Evolutionary conservation across 2,113 vertebrate genomes (phyloP).

Genomic region (Carassius auratus): DNA sequence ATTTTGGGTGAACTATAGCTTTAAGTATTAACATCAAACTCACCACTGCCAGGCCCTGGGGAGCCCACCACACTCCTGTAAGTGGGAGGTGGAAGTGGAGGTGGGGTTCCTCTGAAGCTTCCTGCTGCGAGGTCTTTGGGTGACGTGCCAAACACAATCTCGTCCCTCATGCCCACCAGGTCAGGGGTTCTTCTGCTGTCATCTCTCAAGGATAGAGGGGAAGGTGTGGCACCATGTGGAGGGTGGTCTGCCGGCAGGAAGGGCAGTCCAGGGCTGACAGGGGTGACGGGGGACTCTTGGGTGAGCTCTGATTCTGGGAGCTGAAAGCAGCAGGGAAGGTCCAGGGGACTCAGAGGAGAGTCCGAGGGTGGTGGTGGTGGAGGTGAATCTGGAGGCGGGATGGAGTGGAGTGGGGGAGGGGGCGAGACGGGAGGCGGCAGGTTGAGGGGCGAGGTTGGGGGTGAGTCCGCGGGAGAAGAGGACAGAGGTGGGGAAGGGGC

Average conservation of each 20-base stretch:
- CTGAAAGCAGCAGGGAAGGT: conserved; percentile 70
- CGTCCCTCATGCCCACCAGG: conserved; percentile 81
- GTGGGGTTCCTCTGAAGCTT: conserved; percentile 84
- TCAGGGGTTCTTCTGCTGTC: conserved; percentile 83
- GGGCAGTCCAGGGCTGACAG: conserved; percentile 69
- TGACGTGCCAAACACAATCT: conserved; percentile 83
- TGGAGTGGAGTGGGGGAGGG: conserved; percentile 30
- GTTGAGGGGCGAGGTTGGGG: conserved; percentile 66
- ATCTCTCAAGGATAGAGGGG: conserved; percentile 81
- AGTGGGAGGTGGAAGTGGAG: conserved; percentile 92
- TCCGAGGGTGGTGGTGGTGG: conserved; percentile 63
- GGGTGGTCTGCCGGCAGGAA: conserved; percentile 72
- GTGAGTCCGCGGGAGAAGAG: conserved; percentile 55
- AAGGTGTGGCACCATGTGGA: conserved; percentile 72
- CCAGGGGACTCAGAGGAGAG: conserved; percentile 68
- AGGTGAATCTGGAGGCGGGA: conserved; percentile 55
- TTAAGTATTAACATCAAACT: conserved; percentile 61
- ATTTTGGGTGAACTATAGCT: background rate
- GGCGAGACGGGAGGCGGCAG: conserved; percentile 39
- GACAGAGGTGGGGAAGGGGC: conserved; percentile 59
- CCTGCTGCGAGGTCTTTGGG: conserved; percentile 86
- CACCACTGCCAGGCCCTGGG: conserved; percentile 91
- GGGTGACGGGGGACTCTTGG: conserved; percentile 56
- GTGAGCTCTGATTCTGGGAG: conserved; percentile 50
- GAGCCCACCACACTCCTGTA: conserved; percentile 94